A percentile compares a stretch with the other conserved stretches of the same genome.
Evolutionary conservation across 1,140 invertebrate species (phyloP).

Genomic region (Liolophura sinensis): DNA sequence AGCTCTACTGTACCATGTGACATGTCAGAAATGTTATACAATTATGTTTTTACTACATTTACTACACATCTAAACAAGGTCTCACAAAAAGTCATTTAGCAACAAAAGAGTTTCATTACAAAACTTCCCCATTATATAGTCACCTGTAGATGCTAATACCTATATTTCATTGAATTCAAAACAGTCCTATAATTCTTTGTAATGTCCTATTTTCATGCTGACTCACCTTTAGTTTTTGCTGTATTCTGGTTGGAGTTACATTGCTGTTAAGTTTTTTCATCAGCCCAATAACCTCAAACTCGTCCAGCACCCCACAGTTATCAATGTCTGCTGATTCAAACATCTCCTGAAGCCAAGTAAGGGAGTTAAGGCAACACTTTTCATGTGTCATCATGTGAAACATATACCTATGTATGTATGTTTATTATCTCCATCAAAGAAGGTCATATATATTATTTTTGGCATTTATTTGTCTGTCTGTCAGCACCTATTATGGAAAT

Average conservation of each 20-base stretch:
- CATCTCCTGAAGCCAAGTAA: conserved; percentile 63
- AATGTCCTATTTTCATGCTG: neutral
- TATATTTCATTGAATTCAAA: no score
- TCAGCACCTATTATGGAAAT: neutral
- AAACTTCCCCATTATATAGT: no score
- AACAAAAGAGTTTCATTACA: no score
- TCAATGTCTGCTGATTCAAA: conserved; percentile 63
- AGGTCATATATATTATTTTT: neutral
- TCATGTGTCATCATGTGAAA: neutral
- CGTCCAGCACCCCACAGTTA: conserved; percentile 60
- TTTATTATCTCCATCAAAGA: neutral
- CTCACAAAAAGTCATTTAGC: no score
- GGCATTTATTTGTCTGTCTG: neutral
- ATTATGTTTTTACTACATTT: no score
- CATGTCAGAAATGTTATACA: no score
- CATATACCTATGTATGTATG: neutral
- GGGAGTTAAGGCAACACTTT: conserved; percentile 25
- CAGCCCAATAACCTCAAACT: conserved; percentile 62
- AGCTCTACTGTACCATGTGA: no score
- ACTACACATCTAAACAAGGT: no score
- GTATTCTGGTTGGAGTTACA: conserved; percentile 60
- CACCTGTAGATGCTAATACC: no score
- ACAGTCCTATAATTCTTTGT: no score
- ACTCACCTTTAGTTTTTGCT: conserved; percentile 64
- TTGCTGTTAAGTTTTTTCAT: conserved; percentile 64